Base-by-base conservation (phyloP, 53 echinoderm and acorn worm genomes). In the Antedon mediterranea region DNA sequence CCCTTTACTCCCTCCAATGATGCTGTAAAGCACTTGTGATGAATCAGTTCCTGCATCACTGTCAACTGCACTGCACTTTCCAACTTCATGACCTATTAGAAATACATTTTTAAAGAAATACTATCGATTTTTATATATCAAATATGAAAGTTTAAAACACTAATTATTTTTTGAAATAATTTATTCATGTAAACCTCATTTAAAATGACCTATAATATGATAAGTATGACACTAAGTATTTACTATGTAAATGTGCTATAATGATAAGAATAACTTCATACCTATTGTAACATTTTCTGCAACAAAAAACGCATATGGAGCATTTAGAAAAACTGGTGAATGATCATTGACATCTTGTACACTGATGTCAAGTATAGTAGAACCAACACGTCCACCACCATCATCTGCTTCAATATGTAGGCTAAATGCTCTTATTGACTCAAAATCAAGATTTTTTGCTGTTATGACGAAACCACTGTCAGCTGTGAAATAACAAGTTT, bases 21-120 rank as follows among this genome's bases (percentile, higher is more conserved):
- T 88, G 71, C 90, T 84, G 77, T 98, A 98, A 18, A 82, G 82
- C 14, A 98, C 78, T 44, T 92, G 79, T 73, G 31, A 73, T 8
- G 31, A 14, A 11, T 28, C 11, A 30, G 7, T 28, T 15, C 31
- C 74, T 6, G 32, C 32, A 73, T 73, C 74, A 29, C 13, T 32
- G 29, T 32, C 32, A 29, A 31, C 32, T 73, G 31, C 74, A 1
- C 6, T 30, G 30, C 31, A 30, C 29, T 29, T 30, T 32, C 32
- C 74, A 73, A 32, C 31, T 13, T 31, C 7, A 32, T 31, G 23
- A 2, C 31, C 31, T 31, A 29, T 28, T 37, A 37, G 11, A 37
- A 37, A 37, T 37, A 37, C 4, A 37, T 37, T 37, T 37, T 6
- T 6, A 37, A n/a, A n/a, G n/a, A n/a, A n/a, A n/a, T n/a, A n/a